Evolutionary conservation across 2,113 vertebrate species (phyloP), one percentile per base, ranked within the genome.

Genomic region (Eptatretus burgeri): DNA sequence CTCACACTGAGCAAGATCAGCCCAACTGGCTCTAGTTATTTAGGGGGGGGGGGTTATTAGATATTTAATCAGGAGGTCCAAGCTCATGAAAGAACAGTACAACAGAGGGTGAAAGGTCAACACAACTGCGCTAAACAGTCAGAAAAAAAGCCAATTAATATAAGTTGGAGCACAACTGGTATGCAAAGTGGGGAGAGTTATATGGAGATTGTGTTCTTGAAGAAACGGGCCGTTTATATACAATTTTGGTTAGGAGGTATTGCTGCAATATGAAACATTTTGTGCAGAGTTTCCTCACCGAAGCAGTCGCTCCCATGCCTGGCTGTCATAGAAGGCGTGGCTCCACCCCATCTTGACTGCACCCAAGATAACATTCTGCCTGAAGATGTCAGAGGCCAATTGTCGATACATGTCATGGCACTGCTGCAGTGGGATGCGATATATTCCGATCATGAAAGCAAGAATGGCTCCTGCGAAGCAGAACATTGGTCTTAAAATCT

Each of bases 281-380:
- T 13, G 51, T 62, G 19, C 49, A 63, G 17, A 64, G 64, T 67
- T 67, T 64, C 82, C 85, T 81, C 74, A 93, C 89, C 81, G 85
- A 66, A 96, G 81, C 71, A 96, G 77, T 69, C 78, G 84, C 73
- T 96, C 89, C 89, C 89, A 96, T 50, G 77, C 74, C 70, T 91
- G 78, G 62, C 84, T 93, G 74, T 94, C 82, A 70, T 96, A 96
- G 74, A 88, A 94, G 66, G 86, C 88, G 1, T 96, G 88, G 71
- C 71, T 96, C 89, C 89, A 96, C 67, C 86, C 82, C 89, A 94
- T 96, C 76, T 96, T 96, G 68, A 93, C 76, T 1, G 88, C 89
- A 67, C 89, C 89, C 63, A 96, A 77, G 66, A 96, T 83, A 67
- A 91, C 80, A 50, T 94, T 94, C 74, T 91, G 89, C 71, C 85